These are phyloP conservation scores for Meles meles DNA, from an alignment of 2,113 vertebrate species.

Conservation along the genomic window DNA sequence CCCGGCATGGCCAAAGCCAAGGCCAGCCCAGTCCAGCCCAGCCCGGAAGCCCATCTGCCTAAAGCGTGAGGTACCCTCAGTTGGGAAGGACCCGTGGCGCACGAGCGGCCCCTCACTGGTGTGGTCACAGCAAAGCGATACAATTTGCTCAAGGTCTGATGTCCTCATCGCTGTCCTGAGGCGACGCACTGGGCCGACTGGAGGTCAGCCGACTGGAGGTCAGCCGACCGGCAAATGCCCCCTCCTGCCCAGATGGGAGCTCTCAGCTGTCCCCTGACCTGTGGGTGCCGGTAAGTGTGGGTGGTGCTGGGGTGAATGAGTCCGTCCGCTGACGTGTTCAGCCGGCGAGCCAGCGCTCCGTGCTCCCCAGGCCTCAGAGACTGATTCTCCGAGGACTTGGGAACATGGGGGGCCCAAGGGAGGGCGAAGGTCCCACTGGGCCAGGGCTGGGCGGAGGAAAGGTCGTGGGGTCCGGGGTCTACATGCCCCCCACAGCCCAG, in stretches of 20 bases:
- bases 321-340: rapidly evolving
- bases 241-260: neutral
- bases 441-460: rapidly evolving
- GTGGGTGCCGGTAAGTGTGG: neutral
- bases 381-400: neutral
- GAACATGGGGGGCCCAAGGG: rapidly evolving
- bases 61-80: rapidly evolving
- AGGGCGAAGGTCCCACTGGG: rapidly evolving
- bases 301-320: rapidly evolving
- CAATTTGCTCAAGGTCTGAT: neutral
- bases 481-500: rapidly evolving
- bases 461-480: rapidly evolving
- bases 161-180: neutral
- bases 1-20: neutral
- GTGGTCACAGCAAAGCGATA: neutral
- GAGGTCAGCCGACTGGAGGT: rapidly evolving
- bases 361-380: neutral
- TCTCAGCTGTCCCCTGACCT: neutral
- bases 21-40: too few relatives aligned
- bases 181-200: too few relatives aligned
- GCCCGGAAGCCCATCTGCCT: neutral
- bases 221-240: rapidly evolving
- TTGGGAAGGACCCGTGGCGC: rapidly evolving
- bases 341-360: rapidly evolving
- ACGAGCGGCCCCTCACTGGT: rapidly evolving